A percentile compares a stretch with the other conserved stretches of the same genome.
Evolutionary conservation across 1,140 invertebrate species (phyloP).

Genomic region (Trinorchestia longiramus): DNA sequence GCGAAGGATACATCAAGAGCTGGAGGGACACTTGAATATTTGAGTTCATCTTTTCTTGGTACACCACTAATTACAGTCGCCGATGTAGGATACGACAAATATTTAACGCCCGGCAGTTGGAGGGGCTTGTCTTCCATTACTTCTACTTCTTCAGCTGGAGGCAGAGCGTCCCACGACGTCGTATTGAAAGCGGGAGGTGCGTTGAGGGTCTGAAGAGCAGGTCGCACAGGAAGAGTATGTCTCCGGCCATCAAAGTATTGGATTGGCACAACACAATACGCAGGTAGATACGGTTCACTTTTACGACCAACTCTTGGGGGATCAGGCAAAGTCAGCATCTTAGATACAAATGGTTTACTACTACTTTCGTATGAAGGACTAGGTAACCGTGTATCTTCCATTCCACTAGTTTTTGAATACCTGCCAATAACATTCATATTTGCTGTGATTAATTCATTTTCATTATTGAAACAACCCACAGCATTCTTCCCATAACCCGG

Average conservation of each 20-base stretch:
- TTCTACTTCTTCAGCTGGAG: conserved; percentile 63
- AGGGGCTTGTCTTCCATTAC: conserved; percentile 64
- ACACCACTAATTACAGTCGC: not conserved
- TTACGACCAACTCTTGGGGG: conserved; percentile 39
- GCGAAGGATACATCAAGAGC: conserved; percentile 31
- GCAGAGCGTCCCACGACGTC: conserved; percentile 64
- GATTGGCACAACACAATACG: not conserved
- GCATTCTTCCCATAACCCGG: conserved; percentile 14
- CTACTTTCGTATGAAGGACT: not conserved
- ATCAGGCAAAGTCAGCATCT: conserved; percentile 1
- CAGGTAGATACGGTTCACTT: conserved; percentile 42
- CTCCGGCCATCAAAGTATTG: conserved; percentile 56
- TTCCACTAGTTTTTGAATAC: not conserved
- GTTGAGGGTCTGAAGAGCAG: conserved; percentile 35
- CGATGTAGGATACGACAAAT: conserved; percentile 2
- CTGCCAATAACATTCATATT: not conserved
- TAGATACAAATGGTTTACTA: not conserved
- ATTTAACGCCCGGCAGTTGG: not conserved
- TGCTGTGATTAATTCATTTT: not conserved
- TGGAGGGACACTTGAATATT: conserved; percentile 11
- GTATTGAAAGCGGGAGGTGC: conserved; percentile 57
- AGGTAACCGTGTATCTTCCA: not conserved
- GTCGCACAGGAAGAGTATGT: conserved; percentile 60
- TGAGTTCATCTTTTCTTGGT: not conserved
- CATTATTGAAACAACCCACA: not conserved